A percentile compares a stretch with the other conserved stretches of the same genome.
Evolutionary conservation across 2,797 vertebrate genomes (phyloP).

Genomic region (Echiichthys vipera): DNA sequence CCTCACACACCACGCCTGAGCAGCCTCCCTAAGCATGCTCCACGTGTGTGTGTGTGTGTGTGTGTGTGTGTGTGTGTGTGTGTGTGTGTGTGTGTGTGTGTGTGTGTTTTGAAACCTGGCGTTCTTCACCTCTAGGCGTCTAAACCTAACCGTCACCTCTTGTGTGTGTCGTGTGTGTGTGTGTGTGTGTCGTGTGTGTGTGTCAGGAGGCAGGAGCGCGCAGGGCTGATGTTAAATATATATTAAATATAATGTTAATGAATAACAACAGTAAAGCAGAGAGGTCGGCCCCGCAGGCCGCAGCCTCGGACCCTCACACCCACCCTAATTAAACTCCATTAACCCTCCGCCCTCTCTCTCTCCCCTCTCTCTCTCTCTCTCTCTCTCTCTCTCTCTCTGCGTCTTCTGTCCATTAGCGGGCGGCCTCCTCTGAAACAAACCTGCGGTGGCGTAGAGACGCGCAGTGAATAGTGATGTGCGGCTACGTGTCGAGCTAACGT

Average conservation of each 20-base stretch:
- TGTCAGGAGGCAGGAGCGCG: neutral
- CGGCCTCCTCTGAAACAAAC: conserved; percentile 29
- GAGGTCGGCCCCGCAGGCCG: neutral
- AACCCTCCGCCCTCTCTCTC: conserved; percentile 41
- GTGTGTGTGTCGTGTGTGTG: too few relatives aligned
- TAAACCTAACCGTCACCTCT: too few relatives aligned
- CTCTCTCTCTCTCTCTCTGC: conserved; percentile 17
- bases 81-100: conserved; percentile 30
- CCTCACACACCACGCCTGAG: conserved; percentile 48
- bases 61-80: conserved; percentile 35
- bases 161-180: too few relatives aligned
- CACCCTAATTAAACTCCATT: conserved; percentile 69
- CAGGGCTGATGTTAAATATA: neutral
- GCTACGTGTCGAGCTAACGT: conserved; percentile 18
- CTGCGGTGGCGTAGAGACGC: neutral
- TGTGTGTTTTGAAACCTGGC: too few relatives aligned
- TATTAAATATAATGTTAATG: neutral
- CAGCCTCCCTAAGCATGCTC: conserved; percentile 35
- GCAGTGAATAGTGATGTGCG: conserved; percentile 50
- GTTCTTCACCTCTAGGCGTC: too few relatives aligned
- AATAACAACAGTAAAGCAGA: conserved; percentile 25
- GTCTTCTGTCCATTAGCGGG: conserved; percentile 42
- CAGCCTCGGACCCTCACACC: conserved; percentile 27
- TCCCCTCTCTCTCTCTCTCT: conserved; percentile 35
- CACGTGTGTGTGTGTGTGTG: conserved; percentile 1